Evolutionary conservation across 2,888 invertebrate genomes (phyloP).

Genomic region (Disparrhopalites patrizii): DNA sequence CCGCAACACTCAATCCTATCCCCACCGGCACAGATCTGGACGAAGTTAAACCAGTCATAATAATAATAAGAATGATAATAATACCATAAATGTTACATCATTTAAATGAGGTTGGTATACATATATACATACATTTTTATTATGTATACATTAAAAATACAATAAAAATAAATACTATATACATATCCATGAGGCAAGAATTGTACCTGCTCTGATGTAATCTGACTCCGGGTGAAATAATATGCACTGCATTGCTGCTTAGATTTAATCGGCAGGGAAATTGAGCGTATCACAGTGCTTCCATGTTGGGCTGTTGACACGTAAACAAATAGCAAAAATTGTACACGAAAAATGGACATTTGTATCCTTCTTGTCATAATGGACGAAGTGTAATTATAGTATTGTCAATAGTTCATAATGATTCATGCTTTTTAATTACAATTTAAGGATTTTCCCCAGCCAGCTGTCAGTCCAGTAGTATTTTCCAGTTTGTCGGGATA

Average conservation of each 20-base stretch:
- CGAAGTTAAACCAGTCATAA: no score
- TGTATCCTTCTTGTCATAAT: no score
- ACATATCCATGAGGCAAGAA: neutral
- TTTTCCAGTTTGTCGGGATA: conserved; percentile 32
- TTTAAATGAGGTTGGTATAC: neutral
- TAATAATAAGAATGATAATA: neutral
- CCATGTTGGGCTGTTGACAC: neutral
- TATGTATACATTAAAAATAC: neutral
- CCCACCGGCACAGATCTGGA: conserved; percentile 60
- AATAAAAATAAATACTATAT: neutral
- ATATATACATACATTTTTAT: no score
- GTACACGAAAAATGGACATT: no score
- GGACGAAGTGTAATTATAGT: no score
- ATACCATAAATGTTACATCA: neutral
- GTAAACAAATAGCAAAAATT: neutral
- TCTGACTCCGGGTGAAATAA: neutral
- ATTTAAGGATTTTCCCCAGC: conserved; percentile 30
- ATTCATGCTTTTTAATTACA: no score
- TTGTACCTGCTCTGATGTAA: conserved; percentile 7
- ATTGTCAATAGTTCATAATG: neutral
- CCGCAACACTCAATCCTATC: conserved; percentile 56
- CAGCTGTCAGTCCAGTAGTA: conserved; percentile 28
- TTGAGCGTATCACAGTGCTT: neutral
- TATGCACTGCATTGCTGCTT: conserved; percentile 11
- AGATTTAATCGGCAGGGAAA: conserved; percentile 2